Evolutionary conservation across 2,797 vertebrate genomes (phyloP).

Genomic region (Rhinophrynus dorsalis): DNA sequence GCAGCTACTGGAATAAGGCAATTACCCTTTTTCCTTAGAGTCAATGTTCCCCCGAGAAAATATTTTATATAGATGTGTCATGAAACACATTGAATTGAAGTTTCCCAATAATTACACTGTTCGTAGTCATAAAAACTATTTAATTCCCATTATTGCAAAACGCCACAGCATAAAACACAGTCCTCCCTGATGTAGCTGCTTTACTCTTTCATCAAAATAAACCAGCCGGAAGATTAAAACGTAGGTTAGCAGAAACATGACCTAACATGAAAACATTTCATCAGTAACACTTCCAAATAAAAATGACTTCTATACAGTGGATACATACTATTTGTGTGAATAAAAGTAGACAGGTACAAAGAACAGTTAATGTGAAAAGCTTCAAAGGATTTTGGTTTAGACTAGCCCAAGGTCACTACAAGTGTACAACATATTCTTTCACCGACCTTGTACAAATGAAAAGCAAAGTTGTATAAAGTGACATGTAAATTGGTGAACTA

Average conservation of each 20-base stretch:
- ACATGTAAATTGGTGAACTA: no score
- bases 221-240: conserved; percentile 10
- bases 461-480: no score
- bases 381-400: not conserved
- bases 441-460: no score
- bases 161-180: conserved; percentile 49
- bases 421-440: no score
- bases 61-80: conserved; percentile 55
- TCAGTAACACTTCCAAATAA: not conserved
- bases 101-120: conserved; percentile 60
- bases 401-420: not conserved
- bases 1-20: conserved; percentile 63
- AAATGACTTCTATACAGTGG: not conserved
- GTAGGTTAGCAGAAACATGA: not conserved
- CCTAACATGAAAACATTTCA: not conserved
- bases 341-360: not conserved
- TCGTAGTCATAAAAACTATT: conserved; percentile 55
- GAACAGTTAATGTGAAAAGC: not conserved
- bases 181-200: conserved; percentile 42
- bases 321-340: not conserved
- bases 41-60: conserved; percentile 61
- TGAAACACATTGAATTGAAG: conserved; percentile 52
- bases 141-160: conserved; percentile 55
- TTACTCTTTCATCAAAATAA: conserved; percentile 48
- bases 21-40: conserved; percentile 63